These are phyloP conservation scores for Bergia puertoricense DNA, from an alignment of 92 coral and sea anemone species.

Conservation along the genomic window DNA sequence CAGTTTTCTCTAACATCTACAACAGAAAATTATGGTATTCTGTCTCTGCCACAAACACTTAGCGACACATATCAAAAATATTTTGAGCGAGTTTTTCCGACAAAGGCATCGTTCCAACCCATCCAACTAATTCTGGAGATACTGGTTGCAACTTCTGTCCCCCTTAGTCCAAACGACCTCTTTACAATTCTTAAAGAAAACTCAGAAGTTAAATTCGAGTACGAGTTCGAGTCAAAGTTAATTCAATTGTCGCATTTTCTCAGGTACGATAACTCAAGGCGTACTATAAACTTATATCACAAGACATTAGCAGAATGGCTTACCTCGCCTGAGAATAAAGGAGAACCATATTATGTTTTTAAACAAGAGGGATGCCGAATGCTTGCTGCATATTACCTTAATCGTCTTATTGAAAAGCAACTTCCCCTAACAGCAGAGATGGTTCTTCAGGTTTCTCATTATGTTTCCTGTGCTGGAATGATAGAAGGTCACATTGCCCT, in stretches of 20 bases:
- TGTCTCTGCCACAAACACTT: conserved; percentile 44
- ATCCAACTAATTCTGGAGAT: conserved; percentile 19
- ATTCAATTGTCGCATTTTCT: conserved; percentile 20
- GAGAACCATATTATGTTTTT: conserved; percentile 20
- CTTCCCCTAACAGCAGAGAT: not conserved
- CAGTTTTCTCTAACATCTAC: conserved; percentile 1
- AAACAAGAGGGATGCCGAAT: conserved; percentile 16
- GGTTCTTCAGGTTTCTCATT: conserved; percentile 3
- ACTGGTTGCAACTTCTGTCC: conserved; percentile 17
- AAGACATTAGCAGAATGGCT: conserved; percentile 29
- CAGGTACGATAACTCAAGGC: not conserved
- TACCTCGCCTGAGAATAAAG: conserved; percentile 15
- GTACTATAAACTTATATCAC: conserved; percentile 5
- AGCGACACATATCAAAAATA: conserved; percentile 42
- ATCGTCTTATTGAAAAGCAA: not conserved
- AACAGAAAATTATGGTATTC: not conserved
- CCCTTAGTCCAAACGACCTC: not conserved
- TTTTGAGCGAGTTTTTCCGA: conserved; percentile 33
- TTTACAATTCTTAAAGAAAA: conserved; percentile 5
- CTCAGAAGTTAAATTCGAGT: not conserved
- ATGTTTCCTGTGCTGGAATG: conserved; percentile 33
- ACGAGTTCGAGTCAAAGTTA: not conserved
- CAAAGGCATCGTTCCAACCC: not conserved
- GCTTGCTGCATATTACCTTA: conserved; percentile 1
- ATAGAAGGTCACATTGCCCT: not conserved